Base-by-base conservation (phyloP, 1,140 invertebrate species). In the Heliconius himera region DNA sequence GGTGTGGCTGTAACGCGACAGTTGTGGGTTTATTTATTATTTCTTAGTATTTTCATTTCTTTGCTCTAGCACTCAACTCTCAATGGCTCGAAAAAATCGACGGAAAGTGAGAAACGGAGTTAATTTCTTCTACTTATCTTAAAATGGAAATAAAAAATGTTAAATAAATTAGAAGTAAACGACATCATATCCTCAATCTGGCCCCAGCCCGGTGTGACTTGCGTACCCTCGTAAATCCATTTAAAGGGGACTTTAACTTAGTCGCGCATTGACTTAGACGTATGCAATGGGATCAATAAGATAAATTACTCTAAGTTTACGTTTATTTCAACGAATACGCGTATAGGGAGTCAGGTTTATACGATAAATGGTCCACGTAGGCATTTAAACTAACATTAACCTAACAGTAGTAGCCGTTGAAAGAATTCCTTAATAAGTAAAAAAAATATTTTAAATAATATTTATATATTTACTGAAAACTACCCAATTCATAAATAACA, bases 261-360 rank as follows among this genome's bases (percentile, higher is more conserved):
- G 60, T 60, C 85, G 85, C 84, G 84, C 85, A 89, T 83, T 90
- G 87, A 93, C 89, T 89, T 89, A 90, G 88, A 91, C 88, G 87
- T 91, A 93, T 91, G 89, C 91, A 90, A 87, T 88, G 86, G 89
- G 89, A 91, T 93, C 90, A 91, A 90, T 90, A 86, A 90, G 90
- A 93, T 91, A 88, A 88, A 93, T 93, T 87, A 87, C 87, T 86
- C 83, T 80, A 79, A 84, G 81, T 85, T 90, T 87, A 86, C 88
- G 88, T 87, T 91, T 90, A 87, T 90, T 89, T 26, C 60, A 29
- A 29, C 8, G 22, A 66, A 66, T 26, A 66, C 26, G 13, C 22
- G 29, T 26, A 29, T 4, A 16, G 3, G 1, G 60, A 66, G 3
- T 8, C 9, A 26, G 1, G 0, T 60, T n/a, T n/a, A 60, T 60